Percentiles rank a stretch among this genome's conserved stretches.
These are phyloP conservation scores for Drosophila pseudoobscura DNA, from an alignment of 1,140 invertebrate genomes.

Conservation along the genomic window DNA sequence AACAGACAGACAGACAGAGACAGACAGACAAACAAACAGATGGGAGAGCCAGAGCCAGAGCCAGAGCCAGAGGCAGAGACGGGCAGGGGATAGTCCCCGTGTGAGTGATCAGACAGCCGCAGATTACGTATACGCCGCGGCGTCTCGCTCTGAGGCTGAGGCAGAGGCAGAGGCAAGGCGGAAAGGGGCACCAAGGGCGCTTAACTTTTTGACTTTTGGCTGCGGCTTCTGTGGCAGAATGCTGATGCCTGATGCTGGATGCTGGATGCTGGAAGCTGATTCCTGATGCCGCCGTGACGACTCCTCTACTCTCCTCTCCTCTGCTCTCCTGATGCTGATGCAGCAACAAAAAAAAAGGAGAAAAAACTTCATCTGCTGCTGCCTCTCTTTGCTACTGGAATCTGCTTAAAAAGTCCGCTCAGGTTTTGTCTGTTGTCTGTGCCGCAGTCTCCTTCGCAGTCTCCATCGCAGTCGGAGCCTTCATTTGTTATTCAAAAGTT, in stretches of 20 bases:
- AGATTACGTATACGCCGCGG: slow-evolving; percentile 76
- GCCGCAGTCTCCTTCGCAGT: slow-evolving; percentile 33
- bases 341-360: slow-evolving; percentile 4
- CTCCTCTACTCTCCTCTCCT: slow-evolving; percentile 25
- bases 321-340: slow-evolving; percentile 45
- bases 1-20: slow-evolving; percentile 57
- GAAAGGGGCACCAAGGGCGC: slow-evolving; percentile 37
- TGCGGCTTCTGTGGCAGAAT: slow-evolving; percentile 62
- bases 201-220: slow-evolving; percentile 79
- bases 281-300: slow-evolving; percentile 20
- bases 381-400: slow-evolving; percentile 23
- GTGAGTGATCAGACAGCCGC: slow-evolving; percentile 77
- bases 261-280: slow-evolving; percentile 9
- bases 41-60: slow-evolving; percentile 16
- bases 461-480: slow-evolving; percentile 50
- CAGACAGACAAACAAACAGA: slow-evolving; percentile 63
- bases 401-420: slow-evolving; percentile 77
- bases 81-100: slow-evolving; percentile 49
- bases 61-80: background rate
- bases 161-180: slow-evolving; percentile 15
- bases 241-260: slow-evolving; percentile 16
- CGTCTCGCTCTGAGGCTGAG: slow-evolving; percentile 12
- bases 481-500: slow-evolving; percentile 81
- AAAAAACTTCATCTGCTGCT: slow-evolving; percentile 17
- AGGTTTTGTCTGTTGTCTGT: slow-evolving; percentile 56